Conservation (phyloP, 2,113 vertebrate species). For the Coregonus clupeaformis region DNA sequence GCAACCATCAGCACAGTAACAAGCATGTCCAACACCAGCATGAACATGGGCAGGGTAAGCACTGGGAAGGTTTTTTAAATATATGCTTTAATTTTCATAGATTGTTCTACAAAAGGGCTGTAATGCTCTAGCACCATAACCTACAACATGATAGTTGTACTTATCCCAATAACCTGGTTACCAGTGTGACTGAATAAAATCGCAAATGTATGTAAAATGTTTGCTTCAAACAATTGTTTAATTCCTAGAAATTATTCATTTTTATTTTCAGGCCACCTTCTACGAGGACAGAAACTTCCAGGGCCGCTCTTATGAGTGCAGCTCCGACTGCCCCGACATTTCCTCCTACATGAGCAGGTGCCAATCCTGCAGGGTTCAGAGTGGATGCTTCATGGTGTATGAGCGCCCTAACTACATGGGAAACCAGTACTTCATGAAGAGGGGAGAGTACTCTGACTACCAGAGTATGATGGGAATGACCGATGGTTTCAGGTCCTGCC, state of each 20-base stretch:
- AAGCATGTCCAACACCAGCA: slow-evolving; percentile 4
- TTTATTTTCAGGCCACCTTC: slow-evolving; percentile 60
- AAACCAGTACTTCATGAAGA: slow-evolving; percentile 64
- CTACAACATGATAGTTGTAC: too few relatives aligned
- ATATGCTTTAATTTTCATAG: too few relatives aligned
- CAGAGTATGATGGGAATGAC: slow-evolving; percentile 42
- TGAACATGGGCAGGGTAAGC: slow-evolving; percentile 62
- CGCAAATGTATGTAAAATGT: too few relatives aligned
- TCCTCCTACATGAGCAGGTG: slow-evolving; percentile 60
- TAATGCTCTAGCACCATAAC: too few relatives aligned
- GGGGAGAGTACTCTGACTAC: slow-evolving; percentile 69
- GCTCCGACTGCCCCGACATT: slow-evolving; percentile 66
- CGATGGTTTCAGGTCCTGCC: slow-evolving; percentile 50
- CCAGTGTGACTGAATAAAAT: too few relatives aligned
- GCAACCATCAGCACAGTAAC: slow-evolving; percentile 27
- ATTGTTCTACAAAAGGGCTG: too few relatives aligned
- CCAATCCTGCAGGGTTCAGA: slow-evolving; percentile 62
- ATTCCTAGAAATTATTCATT: not conserved
- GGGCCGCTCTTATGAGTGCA: slow-evolving; percentile 67
- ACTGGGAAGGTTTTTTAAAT: too few relatives aligned
- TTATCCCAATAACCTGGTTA: too few relatives aligned
- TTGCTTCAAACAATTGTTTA: too few relatives aligned
- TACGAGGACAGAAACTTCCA: slow-evolving; percentile 73
- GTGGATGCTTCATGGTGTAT: slow-evolving; percentile 69
- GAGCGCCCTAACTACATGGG: slow-evolving; percentile 72